phyloP scores from a whole-genome alignment of 2,797 vertebrate species.

The Erpetoichthys calabaricus region DNA sequence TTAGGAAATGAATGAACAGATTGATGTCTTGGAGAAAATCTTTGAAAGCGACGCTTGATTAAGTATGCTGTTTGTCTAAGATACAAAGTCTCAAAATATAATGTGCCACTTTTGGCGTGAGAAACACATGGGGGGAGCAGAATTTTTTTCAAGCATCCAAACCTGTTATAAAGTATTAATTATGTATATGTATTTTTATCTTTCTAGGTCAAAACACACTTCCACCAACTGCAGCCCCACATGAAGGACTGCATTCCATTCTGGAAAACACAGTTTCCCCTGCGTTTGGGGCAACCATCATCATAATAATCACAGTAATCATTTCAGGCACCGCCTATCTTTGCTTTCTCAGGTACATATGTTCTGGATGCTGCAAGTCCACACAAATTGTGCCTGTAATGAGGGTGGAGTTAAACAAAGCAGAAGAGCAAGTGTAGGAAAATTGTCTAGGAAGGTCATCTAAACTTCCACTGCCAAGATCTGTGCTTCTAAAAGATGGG shows the following conservation, averaged over 20 bases:
- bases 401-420: conserved; percentile 29
- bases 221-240: conserved; percentile 11
- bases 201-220: conserved; percentile 20
- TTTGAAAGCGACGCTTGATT: too few species aligned
- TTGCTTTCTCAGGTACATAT: conserved; percentile 53
- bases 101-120: too few species aligned
- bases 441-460: too few species aligned
- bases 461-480: too few species aligned
- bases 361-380: conserved; percentile 44
- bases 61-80: too few species aligned
- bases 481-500: too few species aligned
- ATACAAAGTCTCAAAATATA: too few species aligned
- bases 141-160: not conserved
- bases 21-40: too few species aligned
- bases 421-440: conserved; percentile 45
- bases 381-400: conserved; percentile 34
- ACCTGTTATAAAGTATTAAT: not conserved
- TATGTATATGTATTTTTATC: not conserved
- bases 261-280: conserved; percentile 31
- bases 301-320: conserved; percentile 39
- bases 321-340: conserved; percentile 38
- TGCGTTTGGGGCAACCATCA: conserved; percentile 38
- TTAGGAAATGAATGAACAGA: too few species aligned
- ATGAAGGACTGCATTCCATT: conserved; percentile 26
- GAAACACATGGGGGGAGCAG: not conserved